Evolutionary conservation across 1,140 invertebrate genomes (phyloP), one percentile per base, ranked within the genome.

Genomic region (Pinna nobilis): DNA sequence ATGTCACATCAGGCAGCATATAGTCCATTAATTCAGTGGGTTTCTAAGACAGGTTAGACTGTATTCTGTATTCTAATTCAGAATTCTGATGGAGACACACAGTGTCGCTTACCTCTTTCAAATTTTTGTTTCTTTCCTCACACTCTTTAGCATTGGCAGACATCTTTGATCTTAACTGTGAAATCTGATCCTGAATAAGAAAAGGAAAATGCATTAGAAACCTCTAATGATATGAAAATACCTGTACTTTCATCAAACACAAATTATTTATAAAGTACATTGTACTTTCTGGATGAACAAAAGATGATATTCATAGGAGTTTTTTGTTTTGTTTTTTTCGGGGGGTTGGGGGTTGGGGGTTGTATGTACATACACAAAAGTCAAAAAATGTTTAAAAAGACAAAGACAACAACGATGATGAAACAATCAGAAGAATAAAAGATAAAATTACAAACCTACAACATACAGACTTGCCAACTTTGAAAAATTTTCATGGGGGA

Each of bases 131-230:
- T 76, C 82, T 84, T 57, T 88, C 86, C 59, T 88, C 87, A 78
- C 83, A 85, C 75, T 87, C 86, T 70, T 83, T 84, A n/a, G 84
- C 78, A 84, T 86, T 88, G 9, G 76, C 64, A n/a, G 80, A 70
- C 82, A 88, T 87, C 59, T 88, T 88, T 15, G 63, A 57, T 69
- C 87, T 88, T 35, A 87, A 55, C 7, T 74, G 69, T n/a, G 82
- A 75, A 69, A 88, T 88, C 35, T 85, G 78, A 50, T 87, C 87
- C 85, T 88, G 28, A n/a, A 64, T 67, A 32, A 53, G 44, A 30
- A 39, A 65, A 37, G 18, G 4, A 60, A 47, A 51, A 7, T 15
- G 4, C 15, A 32, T 35, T 15, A 15, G 13, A n/a, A 59, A 32
- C 30, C 33, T 35, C 33, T 37, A 30, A 13, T 30, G 4, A 30